These are phyloP conservation scores for Syndactyla subalaris DNA, from an alignment of 2,797 vertebrate genomes.

Conservation along the genomic window DNA sequence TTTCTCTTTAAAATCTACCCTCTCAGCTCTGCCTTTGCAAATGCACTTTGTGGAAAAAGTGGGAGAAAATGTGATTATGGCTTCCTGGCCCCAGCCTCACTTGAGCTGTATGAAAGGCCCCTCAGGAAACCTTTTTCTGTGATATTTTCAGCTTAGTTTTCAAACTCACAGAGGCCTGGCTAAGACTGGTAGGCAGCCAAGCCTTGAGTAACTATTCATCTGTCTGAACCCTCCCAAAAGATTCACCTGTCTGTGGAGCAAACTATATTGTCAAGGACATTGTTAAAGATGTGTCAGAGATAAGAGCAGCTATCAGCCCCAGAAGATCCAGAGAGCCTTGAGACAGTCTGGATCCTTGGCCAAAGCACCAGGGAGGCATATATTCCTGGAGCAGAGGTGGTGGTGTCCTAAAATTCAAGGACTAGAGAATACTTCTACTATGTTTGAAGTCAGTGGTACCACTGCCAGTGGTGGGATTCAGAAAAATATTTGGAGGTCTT, in stretches of 20 bases:
- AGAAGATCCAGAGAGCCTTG: not conserved
- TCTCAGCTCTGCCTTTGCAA: not conserved
- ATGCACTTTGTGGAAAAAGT: not conserved
- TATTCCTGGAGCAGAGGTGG: not conserved
- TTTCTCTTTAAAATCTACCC: not conserved
- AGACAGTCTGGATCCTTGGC: not conserved
- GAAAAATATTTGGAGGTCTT: not conserved
- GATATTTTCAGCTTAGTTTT: conserved; percentile 3
- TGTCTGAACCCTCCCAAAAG: not conserved
- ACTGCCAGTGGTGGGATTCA: not conserved
- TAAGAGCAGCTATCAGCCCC: not conserved
- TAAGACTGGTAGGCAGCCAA: not conserved
- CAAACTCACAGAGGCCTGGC: not conserved
- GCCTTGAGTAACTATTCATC: not conserved
- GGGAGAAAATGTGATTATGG: not conserved
- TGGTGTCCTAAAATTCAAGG: not conserved
- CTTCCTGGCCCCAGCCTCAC: not conserved
- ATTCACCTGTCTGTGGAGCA: not conserved
- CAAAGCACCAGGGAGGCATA: not conserved
- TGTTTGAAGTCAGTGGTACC: not conserved
- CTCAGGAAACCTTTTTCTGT: not conserved
- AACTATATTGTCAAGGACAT: not conserved
- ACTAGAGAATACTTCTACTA: not conserved
- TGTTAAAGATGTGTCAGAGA: not conserved
- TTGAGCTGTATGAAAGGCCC: not conserved